Base-by-base conservation (phyloP, 2,113 vertebrate species). In the Eonycteris spelaea region DNA sequence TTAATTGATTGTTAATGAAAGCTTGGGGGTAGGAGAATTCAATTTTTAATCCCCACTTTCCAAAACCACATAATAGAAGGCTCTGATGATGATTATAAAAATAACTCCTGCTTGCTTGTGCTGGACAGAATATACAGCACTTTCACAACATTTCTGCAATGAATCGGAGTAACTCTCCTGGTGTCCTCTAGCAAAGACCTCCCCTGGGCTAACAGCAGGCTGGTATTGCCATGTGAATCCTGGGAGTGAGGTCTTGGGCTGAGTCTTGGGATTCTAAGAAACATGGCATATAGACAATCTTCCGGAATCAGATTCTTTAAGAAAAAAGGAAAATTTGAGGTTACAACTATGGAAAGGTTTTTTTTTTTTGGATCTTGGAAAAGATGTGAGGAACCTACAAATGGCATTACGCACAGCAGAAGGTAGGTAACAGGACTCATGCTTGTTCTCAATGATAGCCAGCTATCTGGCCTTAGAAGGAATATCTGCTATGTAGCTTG, bases 391-490 rank as follows among this genome's bases (percentile, higher is more conserved):
- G 22, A 77, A 13, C 8, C 30, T 67, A 11, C 14, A 78, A 12
- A 78, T 26, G 33, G 18, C 22, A 8, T 15, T 68, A 7, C 7
- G 30, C 86, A 11, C 8, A 53, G 30, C 61, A 71, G 59, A 78
- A 43, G 13, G 33, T 45, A 33, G 35, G 6, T 21, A 10, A 35
- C 51, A 18, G 84, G 33, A 7, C 14, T 63, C n/a, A 33, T 74
- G 83, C 71, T 82, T 93, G 90, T 84, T 84, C 68, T 40, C 0
- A 0, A 24, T 87, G 1, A 38, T 63, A 94, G 90, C 95, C 95
- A 96, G 86, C 95, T 98, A 79, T 96, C 93, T 92, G 74, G 74
- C 79, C 26, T 71, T 18, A 67, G 96, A 45, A 88, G 89, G 53
- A 96, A 79, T 93, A 90, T 92, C 87, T 96, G 79, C 94, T 22